Percentiles rank a stretch among this genome's conserved stretches.
Conservation (phyloP, 2,888 invertebrate species). For the Eurytoma californica region DNA sequence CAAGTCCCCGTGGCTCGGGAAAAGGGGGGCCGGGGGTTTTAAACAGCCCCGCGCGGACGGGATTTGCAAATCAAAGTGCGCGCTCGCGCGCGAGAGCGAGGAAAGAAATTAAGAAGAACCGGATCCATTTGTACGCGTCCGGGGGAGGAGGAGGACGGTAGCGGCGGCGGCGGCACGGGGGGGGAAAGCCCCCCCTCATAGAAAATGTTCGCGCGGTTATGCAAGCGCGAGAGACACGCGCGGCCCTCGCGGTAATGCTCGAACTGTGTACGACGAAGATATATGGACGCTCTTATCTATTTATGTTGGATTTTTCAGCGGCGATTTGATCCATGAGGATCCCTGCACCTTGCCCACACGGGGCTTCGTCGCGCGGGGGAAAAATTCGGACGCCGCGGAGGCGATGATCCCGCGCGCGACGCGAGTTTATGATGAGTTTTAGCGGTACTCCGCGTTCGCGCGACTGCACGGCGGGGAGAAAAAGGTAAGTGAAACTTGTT, state of each 20-base stretch:
- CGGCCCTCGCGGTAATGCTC: constrained; percentile 29
- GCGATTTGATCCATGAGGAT: neutral
- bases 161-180: constrained; percentile 1
- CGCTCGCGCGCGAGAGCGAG: neutral
- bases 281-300: constrained; percentile 15
- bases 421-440: no score
- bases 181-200: constrained; percentile 1
- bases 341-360: neutral
- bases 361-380: neutral
- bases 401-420: neutral
- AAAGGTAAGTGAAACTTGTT: neutral
- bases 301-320: constrained; percentile 15
- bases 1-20: constrained; percentile 20
- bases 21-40: constrained; percentile 14
- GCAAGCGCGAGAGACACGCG: constrained; percentile 26
- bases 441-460: no score
- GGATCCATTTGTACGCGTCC: constrained; percentile 49
- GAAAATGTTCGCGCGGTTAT: constrained; percentile 33
- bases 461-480: no score
- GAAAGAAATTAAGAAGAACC: constrained; percentile 54
- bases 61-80: constrained; percentile 53
- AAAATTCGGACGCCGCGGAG: neutral
- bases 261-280: constrained; percentile 29
- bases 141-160: neutral
- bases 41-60: constrained; percentile 20